Evolutionary conservation across 1,140 invertebrate genomes (phyloP).

Genomic region (Pachypsylla venusta): DNA sequence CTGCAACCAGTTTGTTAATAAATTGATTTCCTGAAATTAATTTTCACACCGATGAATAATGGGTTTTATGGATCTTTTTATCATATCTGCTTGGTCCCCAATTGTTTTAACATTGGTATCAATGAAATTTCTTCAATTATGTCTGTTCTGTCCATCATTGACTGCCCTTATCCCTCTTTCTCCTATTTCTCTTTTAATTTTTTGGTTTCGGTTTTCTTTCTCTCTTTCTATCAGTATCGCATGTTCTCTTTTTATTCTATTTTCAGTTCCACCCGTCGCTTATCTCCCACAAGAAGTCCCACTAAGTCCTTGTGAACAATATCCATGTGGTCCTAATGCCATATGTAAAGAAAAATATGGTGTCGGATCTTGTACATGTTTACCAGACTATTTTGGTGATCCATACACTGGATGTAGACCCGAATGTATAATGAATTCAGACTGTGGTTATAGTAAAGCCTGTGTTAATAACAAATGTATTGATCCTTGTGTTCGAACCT

Average conservation of each 20-base stretch:
- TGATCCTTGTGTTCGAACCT: constrained; percentile 64
- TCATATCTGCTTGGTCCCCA: no score
- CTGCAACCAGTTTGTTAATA: no score
- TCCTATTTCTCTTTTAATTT: no score
- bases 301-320: constrained; percentile 55
- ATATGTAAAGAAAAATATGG: constrained; percentile 39
- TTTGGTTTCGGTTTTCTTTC: constrained; percentile 5
- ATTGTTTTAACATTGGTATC: no score
- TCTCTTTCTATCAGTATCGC: constrained; percentile 10
- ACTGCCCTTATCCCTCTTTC: no score
- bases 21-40: no score
- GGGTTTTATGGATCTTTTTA: no score
- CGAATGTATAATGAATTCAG: constrained; percentile 62
- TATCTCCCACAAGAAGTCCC: constrained; percentile 27
- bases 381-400: constrained; percentile 57
- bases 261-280: constrained; percentile 23
- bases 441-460: constrained; percentile 62
- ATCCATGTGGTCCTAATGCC: constrained; percentile 64
- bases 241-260: constrained; percentile 15
- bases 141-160: no score
- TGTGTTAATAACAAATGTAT: constrained; percentile 66
- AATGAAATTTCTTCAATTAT: no score
- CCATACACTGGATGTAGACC: constrained; percentile 64
- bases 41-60: no score
- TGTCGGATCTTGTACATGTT: constrained; percentile 46